phyloP scores from a whole-genome alignment of 1,140 invertebrate genomes.

The Ips typographus region DNA sequence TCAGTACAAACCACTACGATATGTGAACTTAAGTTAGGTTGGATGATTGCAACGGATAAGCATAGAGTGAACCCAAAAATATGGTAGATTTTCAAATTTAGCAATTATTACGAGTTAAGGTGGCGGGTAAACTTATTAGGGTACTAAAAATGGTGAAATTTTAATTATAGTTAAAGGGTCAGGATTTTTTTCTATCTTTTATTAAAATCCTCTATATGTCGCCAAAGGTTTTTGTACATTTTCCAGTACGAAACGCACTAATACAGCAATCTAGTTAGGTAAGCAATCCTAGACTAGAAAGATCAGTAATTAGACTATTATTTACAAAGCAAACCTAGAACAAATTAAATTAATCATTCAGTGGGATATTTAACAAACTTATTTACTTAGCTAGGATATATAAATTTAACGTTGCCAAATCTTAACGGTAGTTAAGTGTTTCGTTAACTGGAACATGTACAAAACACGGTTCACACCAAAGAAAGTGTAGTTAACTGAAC shows the following conservation, averaged over 20 bases:
- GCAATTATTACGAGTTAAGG: constrained; percentile 16
- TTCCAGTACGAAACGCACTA: no score
- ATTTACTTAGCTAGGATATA: constrained; percentile 24
- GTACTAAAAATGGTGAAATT: constrained; percentile 7
- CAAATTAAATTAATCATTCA: no score
- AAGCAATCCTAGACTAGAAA: no score
- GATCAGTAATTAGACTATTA: no score
- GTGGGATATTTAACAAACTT: no score
- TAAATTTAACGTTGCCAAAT: constrained; percentile 28
- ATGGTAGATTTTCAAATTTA: constrained; percentile 28
- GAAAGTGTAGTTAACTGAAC: constrained; percentile 16
- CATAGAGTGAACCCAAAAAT: constrained; percentile 30
- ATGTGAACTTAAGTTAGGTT: constrained; percentile 34
- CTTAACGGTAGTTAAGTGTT: background rate
- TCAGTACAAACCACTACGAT: constrained; percentile 52
- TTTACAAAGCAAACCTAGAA: no score
- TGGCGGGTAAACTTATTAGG: constrained; percentile 22
- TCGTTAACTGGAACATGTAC: constrained; percentile 4
- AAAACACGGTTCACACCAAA: constrained; percentile 16
- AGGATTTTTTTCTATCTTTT: no score
- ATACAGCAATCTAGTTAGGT: no score
- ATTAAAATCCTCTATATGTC: no score
- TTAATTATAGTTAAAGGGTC: background rate
- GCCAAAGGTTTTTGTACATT: no score
- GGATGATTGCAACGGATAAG: constrained; percentile 31